Percentiles rank a stretch among this genome's conserved stretches.
Conservation (phyloP, 2,888 invertebrate genomes). For the Cyaniris semiargus region DNA sequence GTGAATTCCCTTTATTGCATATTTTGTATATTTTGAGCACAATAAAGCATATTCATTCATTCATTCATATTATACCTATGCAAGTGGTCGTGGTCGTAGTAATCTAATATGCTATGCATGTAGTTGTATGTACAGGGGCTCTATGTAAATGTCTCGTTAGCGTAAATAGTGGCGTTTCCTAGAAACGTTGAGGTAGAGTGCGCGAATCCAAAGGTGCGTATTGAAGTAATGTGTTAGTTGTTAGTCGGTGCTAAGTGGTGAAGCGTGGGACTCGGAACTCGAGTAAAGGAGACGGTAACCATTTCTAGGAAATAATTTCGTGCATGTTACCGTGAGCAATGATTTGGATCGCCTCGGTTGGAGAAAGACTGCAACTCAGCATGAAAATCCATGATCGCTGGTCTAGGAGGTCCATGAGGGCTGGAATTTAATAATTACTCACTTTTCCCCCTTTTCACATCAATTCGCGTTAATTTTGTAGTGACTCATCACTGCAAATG, state of each 20-base stretch:
- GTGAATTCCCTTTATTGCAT: too few relatives aligned
- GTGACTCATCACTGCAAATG: too few relatives aligned
- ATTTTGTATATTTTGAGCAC: too few relatives aligned
- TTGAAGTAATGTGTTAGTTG: background rate
- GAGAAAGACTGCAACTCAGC: background rate
- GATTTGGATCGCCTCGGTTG: background rate
- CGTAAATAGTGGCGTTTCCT: background rate
- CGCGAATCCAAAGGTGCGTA: conserved; percentile 4
- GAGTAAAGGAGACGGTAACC: background rate
- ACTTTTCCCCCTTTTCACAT: too few relatives aligned
- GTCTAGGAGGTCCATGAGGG: background rate
- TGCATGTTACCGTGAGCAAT: background rate
- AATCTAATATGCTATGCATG: too few relatives aligned
- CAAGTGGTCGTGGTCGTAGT: too few relatives aligned
- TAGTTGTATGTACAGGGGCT: background rate
- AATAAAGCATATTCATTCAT: too few relatives aligned
- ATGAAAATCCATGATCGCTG: background rate
- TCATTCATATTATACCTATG: too few relatives aligned
- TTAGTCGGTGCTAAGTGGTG: background rate
- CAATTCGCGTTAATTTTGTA: too few relatives aligned
- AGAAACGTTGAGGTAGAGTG: background rate
- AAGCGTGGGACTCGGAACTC: background rate
- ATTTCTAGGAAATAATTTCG: background rate
- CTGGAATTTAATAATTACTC: too few relatives aligned
- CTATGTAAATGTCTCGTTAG: background rate